phyloP scores from a whole-genome alignment of 1,140 invertebrate species.

The Brachionus calyciflorus region DNA sequence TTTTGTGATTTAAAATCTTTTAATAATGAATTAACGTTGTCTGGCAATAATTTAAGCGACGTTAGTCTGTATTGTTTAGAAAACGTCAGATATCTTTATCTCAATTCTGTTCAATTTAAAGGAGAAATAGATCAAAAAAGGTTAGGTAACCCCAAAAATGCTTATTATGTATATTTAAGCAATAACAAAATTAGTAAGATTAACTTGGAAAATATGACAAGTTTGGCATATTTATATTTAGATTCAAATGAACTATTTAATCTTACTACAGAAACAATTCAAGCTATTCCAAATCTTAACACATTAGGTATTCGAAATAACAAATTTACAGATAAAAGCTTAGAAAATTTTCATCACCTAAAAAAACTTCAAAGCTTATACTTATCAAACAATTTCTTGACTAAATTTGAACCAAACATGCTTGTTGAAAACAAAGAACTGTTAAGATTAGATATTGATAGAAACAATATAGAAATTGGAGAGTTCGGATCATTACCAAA shows the following conservation, averaged over 20 bases:
- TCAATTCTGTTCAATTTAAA: background rate
- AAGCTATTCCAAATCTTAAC: background rate
- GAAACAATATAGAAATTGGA: background rate
- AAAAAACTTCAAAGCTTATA: background rate
- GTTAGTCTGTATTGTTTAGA: background rate
- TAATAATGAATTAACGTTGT: background rate
- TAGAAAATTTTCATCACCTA: background rate
- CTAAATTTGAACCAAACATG: background rate
- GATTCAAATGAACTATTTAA: background rate
- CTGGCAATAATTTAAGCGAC: background rate
- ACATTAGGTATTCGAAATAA: background rate
- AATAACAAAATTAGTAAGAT: background rate
- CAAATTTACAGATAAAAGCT: background rate
- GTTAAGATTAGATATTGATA: background rate
- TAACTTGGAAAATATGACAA: constrained; percentile 3
- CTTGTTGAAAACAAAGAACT: background rate
- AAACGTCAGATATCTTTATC: background rate
- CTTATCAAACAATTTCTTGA: background rate
- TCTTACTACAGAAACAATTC: background rate
- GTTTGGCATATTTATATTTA: background rate
- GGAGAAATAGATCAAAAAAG: constrained; percentile 1
- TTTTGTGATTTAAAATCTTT: background rate
- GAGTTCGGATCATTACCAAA: background rate
- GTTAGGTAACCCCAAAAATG: background rate
- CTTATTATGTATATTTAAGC: background rate